Conservation (phyloP, 2,113 vertebrate species). For the Romanogobio albipinnatus region DNA sequence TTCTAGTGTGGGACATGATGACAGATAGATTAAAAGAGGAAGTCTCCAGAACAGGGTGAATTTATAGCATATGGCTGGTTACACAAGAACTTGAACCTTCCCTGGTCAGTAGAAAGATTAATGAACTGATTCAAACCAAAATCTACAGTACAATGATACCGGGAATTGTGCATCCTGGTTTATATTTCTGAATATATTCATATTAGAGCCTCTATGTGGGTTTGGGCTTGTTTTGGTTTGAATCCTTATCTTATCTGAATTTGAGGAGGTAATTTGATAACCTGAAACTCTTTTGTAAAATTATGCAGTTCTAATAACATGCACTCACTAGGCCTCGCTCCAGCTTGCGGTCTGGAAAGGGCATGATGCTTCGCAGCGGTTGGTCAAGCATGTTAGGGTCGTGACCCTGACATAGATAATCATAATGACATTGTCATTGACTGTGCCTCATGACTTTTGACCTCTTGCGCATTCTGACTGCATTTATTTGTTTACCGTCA, state of each 20-base stretch:
- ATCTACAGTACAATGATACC: background rate
- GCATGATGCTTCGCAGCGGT: conserved; percentile 36
- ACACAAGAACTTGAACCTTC: background rate
- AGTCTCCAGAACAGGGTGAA: background rate
- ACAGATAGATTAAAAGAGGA: conserved; percentile 22
- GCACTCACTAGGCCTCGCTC: no score
- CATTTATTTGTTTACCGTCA: conserved; percentile 54
- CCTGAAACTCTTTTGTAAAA: conserved; percentile 24
- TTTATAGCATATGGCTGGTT: background rate
- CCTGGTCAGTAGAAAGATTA: background rate
- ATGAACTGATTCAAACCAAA: conserved; percentile 1
- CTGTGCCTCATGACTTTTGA: conserved; percentile 49
- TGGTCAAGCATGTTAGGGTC: conserved; percentile 35
- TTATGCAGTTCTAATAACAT: background rate
- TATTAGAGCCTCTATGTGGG: background rate
- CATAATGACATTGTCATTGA: conserved; percentile 47
- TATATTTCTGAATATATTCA: conserved; percentile 2
- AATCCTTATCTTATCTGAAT: background rate
- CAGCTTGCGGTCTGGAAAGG: conserved; percentile 13
- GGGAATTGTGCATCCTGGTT: background rate
- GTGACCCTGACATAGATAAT: conserved; percentile 44
- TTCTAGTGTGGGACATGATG: conserved; percentile 2
- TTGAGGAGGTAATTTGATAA: conserved; percentile 16
- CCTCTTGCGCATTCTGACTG: conserved; percentile 32
- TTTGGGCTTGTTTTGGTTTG: background rate